Evolutionary conservation across 2,113 vertebrate genomes (phyloP), one percentile per base, ranked within the genome.

Genomic region (Mus musculus): DNA sequence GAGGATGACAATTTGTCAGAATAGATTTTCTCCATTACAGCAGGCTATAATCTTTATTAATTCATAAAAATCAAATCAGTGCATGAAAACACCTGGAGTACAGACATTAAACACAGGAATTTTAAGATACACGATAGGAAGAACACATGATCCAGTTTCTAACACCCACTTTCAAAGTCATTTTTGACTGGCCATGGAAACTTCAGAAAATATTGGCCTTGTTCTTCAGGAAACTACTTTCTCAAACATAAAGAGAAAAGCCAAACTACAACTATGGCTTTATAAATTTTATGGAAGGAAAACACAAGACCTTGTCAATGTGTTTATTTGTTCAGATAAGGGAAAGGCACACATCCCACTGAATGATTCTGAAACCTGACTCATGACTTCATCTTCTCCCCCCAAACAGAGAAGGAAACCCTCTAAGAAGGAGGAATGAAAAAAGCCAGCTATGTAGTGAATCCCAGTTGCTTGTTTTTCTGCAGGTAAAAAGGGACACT

Each of bases 221-320:
- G 84, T 19, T 84, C 67, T 72, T 56, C 52, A 3, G n/a, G 3
- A 28, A 24, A 82, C 46, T 91, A 3, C 56, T 63, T 91, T 96
- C 12, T 78, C 20, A 67, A 77, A 42, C 7, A 6, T 61, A 71
- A 91, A 63, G 22, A 5, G 69, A 88, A n/a, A 17, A 73, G 1
- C 0, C 7, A 42, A 5, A 52, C 1, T 7, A 16, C 0, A 56
- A 4, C 1, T 42, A 36, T 73, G 9, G 46, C 14, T 86, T 59
- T 49, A 26, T 52, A 33, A 11, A n/a, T 22, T 63, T 91, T 54
- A 46, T 46, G 13, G 49, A 59, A 81, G 42, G 39, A 19, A 33
- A 75, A 72, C 0, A 22, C 16, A n/a, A 16, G 7, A 24, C 2
- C 1, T 36, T 75, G 24, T 49, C 49, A 19, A 4, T 61, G 3